Conservation (phyloP, 2,888 invertebrate species). For the Syritta pipiens region DNA sequence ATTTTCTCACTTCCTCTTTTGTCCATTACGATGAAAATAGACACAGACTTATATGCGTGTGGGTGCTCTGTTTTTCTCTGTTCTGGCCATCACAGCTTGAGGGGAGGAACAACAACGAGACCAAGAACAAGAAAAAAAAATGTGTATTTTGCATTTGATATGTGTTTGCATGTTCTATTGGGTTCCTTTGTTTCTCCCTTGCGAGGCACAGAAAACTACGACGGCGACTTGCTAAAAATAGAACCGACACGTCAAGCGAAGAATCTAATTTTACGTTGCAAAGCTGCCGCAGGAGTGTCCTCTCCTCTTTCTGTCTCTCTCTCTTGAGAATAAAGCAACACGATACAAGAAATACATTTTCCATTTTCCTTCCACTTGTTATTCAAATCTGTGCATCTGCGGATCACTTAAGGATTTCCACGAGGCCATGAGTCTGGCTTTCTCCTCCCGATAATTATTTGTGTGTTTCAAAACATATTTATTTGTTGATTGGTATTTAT, state of each 20-base stretch:
- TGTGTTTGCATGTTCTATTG: conserved; percentile 10
- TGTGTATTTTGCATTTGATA: conserved; percentile 20
- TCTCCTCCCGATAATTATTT: conserved; percentile 23
- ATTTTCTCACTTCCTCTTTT: conserved; percentile 61
- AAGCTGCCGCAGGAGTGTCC: too few species aligned
- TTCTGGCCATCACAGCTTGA: conserved; percentile 16
- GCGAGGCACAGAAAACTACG: conserved; percentile 8
- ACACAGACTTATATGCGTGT: conserved; percentile 23
- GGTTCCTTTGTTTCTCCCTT: conserved; percentile 27
- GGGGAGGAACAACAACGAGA: background rate
- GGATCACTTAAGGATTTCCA: too few species aligned
- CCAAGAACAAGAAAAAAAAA: background rate
- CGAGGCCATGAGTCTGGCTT: too few species aligned
- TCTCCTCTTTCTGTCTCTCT: too few species aligned
- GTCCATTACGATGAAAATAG: conserved; percentile 57
- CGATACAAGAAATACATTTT: too few species aligned
- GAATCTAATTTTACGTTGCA: conserved; percentile 32
- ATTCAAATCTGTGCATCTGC: too few species aligned
- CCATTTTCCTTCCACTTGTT: too few species aligned
- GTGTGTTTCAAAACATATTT: conserved; percentile 33
- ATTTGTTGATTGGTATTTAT: conserved; percentile 54
- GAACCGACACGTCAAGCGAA: conserved; percentile 16
- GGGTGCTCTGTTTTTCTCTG: conserved; percentile 31
- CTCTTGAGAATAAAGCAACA: too few species aligned
- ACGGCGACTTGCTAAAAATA: conserved; percentile 44